Evolutionary conservation across 1,140 invertebrate genomes (phyloP), one percentile per base, ranked within the genome.

Genomic region (Semibalanus balanoides): DNA sequence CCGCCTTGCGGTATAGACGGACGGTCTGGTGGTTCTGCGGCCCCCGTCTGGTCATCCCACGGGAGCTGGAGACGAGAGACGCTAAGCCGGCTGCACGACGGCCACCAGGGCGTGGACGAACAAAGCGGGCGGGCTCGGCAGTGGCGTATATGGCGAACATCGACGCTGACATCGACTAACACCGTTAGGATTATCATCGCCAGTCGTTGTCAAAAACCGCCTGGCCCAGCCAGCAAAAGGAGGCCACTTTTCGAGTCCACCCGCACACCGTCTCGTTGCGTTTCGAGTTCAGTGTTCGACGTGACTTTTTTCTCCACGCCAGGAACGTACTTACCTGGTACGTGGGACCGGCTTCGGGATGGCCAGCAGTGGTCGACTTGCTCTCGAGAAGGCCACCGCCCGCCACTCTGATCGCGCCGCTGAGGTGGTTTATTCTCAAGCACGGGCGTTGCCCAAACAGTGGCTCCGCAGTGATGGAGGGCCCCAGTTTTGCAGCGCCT

Each of bases 51-150:
- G 75, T 75, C 27, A 74, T 74, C 30, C 74, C 74, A 9, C 9
- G 5, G 17, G 3, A 51, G 31, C n/a, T 19, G 3, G 9, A 9
- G 74, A 29, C n/a, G 74, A 14, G 31, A 31, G 17, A 29, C n/a
- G 27, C 30, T 74, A 11, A n/a, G 28, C 3, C 75, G 74, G 9
- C 74, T 31, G 27, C 19, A n/a, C n/a, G 74, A 74, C 30, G 28
- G 74, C n/a, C 74, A 74, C 74, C 74, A 51, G 64, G 74, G 74
- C 27, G 30, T 51, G 74, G 28, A 9, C 31, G 31, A 29, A 74
- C 74, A 5, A n/a, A 31, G 74, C 30, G 30, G 17, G 9, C 9
- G 3, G n/a, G 30, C 74, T 27, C 3, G n/a, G 9, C 30, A 74
- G 30, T 40, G n/a, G 9, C 3, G 74, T 40, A 11, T 74, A 40